phyloP scores from a whole-genome alignment of 2,888 invertebrate genomes.

The Dermolepida albohirtum region DNA sequence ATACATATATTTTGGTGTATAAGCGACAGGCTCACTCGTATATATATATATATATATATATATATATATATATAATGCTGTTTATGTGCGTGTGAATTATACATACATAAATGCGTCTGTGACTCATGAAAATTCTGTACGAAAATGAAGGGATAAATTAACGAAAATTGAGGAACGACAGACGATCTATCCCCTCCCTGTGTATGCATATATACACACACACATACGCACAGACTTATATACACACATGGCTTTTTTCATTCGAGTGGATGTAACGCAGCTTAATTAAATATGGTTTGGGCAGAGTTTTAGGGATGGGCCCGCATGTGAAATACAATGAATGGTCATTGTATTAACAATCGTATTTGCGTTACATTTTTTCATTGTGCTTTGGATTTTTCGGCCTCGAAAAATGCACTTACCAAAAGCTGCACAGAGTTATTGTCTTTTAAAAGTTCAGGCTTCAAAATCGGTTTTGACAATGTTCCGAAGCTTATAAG shows the following conservation, averaged over 20 bases:
- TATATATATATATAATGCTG: no score
- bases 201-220: conserved; percentile 11
- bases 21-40: not conserved
- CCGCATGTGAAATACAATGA: conserved; percentile 33
- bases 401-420: no score
- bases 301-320: conserved; percentile 39
- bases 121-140: conserved; percentile 42
- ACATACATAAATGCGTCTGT: conserved; percentile 11
- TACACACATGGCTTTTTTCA: conserved; percentile 30
- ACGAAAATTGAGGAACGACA: conserved; percentile 42
- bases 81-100: not conserved
- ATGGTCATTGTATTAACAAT: no score
- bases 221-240: not conserved
- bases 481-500: no score
- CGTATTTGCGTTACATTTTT: no score
- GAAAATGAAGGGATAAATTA: conserved; percentile 45
- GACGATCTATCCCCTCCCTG: conserved; percentile 27
- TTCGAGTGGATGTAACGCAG: conserved; percentile 38
- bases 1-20: conserved; percentile 2
- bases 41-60: no score
- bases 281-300: conserved; percentile 36
- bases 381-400: no score
- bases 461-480: no score
- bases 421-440: no score
- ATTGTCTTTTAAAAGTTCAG: no score